Base-by-base conservation (phyloP, 37 sponge, comb jelly and placozoan genomes). In the Chondrilla cf. caribensis region DNA sequence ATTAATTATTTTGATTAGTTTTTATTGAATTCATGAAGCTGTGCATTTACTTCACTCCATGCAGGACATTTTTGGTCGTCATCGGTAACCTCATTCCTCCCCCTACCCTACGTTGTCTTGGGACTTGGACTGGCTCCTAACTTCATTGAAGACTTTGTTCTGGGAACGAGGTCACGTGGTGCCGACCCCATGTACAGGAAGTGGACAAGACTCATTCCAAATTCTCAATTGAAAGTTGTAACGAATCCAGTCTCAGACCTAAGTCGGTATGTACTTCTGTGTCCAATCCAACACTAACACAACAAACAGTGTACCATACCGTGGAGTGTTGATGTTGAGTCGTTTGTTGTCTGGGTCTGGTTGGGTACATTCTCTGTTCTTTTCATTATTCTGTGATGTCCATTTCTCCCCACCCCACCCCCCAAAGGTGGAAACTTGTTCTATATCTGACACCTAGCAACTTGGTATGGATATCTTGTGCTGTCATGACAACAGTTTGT, bases 21-120 rank as follows among this genome's bases (percentile, higher is more conserved):
- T n/a, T n/a, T n/a, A n/a, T n/a, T n/a, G n/a, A n/a, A n/a, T n/a
- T n/a, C n/a, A n/a, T n/a, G n/a, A n/a, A n/a, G n/a, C n/a, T n/a
- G n/a, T n/a, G n/a, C n/a, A n/a, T n/a, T n/a, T n/a, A n/a, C n/a
- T n/a, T n/a, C n/a, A n/a, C n/a, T n/a, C n/a, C n/a, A n/a, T 60
- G 28, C 29, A 60, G 64, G 64, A 28, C 64, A 60, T 4, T 60
- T 60, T 26, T 60, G 64, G 64, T 60, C 64, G 28, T 60, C 64
- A 28, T 60, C 64, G 28, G 28, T 15, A 22, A 28, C 64, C 64
- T 26, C 24, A 22, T 60, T 26, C 24, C 64, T 60, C 28, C 28
- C 64, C 24, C 64, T 60, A 22, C 64, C 64, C 64, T 60, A 60
- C 22, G 64, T 60, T 15, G 64, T 60, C 4, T 22, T 60, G 24